phyloP scores from a whole-genome alignment of 2,113 vertebrate species.

The Corythornis madagascariensis region DNA sequence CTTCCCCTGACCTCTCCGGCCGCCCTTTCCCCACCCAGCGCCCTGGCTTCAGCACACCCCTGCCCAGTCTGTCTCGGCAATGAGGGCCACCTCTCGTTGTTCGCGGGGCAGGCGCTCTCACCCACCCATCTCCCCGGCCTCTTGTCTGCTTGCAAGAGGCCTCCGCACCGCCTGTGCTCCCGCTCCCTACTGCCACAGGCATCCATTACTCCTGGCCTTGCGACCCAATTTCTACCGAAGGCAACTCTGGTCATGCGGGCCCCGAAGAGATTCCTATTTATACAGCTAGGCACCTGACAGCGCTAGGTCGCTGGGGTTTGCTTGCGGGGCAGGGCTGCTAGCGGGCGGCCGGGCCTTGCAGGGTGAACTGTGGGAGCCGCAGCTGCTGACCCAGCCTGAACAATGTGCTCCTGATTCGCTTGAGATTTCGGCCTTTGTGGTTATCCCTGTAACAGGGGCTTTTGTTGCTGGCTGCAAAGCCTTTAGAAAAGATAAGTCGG shows the following conservation, averaged over 20 bases:
- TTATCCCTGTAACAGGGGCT: not conserved
- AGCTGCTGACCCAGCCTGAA: not conserved
- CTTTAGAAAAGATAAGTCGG: not conserved
- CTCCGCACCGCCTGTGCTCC: not conserved
- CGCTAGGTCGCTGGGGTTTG: rapidly evolving
- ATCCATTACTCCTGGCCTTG: not conserved
- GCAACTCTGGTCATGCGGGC: too few relatives aligned
- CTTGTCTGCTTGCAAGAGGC: not conserved
- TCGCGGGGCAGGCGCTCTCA: not conserved
- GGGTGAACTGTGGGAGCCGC: not conserved
- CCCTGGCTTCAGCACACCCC: rapidly evolving
- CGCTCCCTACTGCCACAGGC: not conserved
- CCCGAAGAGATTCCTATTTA: rapidly evolving
- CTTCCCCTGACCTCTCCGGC: not conserved
- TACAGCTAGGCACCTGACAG: rapidly evolving
- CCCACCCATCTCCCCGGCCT: rapidly evolving
- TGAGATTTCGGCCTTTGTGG: not conserved
- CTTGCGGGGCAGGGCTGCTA: too few relatives aligned
- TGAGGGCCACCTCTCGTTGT: rapidly evolving
- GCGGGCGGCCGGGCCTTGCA: not conserved
- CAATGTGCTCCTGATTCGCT: not conserved
- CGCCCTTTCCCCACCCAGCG: not conserved
- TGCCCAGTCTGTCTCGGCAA: rapidly evolving
- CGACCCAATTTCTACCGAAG: not conserved
- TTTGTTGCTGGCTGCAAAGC: not conserved